Percentiles rank a stretch among this genome's conserved stretches.
These are phyloP conservation scores for Listronotus oregonensis DNA, from an alignment of 1,140 invertebrate species.

Conservation along the genomic window DNA sequence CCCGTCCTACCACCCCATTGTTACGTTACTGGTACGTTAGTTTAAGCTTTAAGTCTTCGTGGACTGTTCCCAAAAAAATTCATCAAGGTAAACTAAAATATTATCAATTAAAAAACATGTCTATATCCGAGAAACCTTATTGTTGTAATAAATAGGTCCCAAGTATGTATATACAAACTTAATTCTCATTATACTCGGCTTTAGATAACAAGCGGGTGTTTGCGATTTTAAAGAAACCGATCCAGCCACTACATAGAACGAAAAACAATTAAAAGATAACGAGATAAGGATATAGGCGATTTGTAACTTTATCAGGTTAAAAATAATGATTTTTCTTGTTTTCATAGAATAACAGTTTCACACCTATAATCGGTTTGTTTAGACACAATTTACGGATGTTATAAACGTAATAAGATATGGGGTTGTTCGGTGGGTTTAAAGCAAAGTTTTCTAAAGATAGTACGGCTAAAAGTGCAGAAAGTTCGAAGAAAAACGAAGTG, in stretches of 20 bases:
- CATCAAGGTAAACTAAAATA: too few relatives aligned
- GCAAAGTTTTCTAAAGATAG: conserved; percentile 54
- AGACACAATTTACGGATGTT: too few relatives aligned
- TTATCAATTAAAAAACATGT: too few relatives aligned
- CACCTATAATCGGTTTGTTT: too few relatives aligned
- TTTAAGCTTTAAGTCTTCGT: too few relatives aligned
- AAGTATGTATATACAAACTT: too few relatives aligned
- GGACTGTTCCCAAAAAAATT: too few relatives aligned
- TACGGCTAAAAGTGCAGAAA: conserved; percentile 42
- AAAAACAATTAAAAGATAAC: conserved; percentile 30
- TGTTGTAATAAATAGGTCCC: too few relatives aligned
- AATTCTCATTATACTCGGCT: not conserved
- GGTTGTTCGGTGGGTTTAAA: conserved; percentile 58
- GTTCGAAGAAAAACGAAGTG: conserved; percentile 46
- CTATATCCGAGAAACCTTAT: too few relatives aligned
- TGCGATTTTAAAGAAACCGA: conserved; percentile 17
- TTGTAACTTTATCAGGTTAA: conserved; percentile 13
- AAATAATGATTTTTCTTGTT: conserved; percentile 14
- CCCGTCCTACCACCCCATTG: too few relatives aligned
- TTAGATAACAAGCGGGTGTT: conserved; percentile 17
- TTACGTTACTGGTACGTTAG: too few relatives aligned
- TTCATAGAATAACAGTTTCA: conserved; percentile 10
- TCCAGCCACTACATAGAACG: conserved; percentile 3
- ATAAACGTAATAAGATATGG: conserved; percentile 33
- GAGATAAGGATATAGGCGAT: conserved; percentile 13